Evolutionary conservation across 2,888 invertebrate genomes (phyloP), one percentile per base, ranked within the genome.

Genomic region (Drosophila mercatorum): DNA sequence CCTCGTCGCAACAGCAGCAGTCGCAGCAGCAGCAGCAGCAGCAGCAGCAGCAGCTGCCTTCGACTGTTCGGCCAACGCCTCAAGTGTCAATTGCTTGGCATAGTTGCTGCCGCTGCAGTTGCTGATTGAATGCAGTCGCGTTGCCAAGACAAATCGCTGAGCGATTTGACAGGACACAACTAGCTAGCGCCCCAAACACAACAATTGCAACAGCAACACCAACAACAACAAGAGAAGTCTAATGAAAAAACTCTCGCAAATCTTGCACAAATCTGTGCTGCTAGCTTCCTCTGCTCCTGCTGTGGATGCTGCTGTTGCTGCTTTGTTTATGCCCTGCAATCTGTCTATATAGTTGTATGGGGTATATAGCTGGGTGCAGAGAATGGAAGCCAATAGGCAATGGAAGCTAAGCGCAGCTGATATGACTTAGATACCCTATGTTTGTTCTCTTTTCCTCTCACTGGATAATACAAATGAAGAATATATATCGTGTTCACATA

Each of bases 131-230:
- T 69, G 76, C 76, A 79, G 70, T 75, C 76, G 80, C 78, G 80
- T 68, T 72, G 80, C 52, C 68, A 87, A 83, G 84, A 85, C 84
- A 85, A 89, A 85, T 84, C 84, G 77, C 87, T 87, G 79, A 77
- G 34, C 85, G 88, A 84, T 88, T 83, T 84, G 88, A 88, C 85
- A 88, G 59, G 47, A 75, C 67, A 66, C 67, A 68, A 58, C 51
- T 72, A 66, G 67, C 49, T 56, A 40, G 59, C 68, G 67, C 67
- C 65, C 65, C 65, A 66, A 73, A 72, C 49, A 36, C 46, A 46
- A 46, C 46, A 46, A 26, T 46, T 46, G 17, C 51, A 34, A 17
- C 34, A 72, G 49, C 41, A 52, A 51, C 66, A 72, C 22, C 22
- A 22, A 22, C 22, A 22, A 22, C 41, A 52, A 51, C 66, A 72